phyloP scores from a whole-genome alignment of 2,797 vertebrate genomes.

The Galaxias olidus region DNA sequence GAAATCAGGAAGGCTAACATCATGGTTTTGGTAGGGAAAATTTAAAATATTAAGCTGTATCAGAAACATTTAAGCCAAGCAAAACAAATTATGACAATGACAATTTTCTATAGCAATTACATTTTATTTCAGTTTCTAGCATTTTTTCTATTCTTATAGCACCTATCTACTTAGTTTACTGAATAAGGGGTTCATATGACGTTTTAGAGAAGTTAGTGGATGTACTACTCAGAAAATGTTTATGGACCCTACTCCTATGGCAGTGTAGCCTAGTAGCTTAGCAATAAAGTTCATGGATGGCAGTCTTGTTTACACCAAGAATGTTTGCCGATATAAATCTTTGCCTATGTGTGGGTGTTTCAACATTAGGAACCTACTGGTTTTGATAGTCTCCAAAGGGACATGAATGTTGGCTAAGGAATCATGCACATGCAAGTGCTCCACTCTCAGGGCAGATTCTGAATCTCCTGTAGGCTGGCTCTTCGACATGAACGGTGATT shows the following conservation, averaged over 20 bases:
- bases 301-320: no score
- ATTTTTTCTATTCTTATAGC: no score
- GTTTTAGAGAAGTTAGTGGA: no score
- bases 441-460: slow-evolving; percentile 14
- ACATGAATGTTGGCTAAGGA: slow-evolving; percentile 76
- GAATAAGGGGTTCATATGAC: no score
- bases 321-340: neutral
- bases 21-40: no score
- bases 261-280: no score
- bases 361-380: slow-evolving; percentile 69
- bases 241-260: no score
- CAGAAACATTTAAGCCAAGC: neutral
- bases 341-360: neutral
- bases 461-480: slow-evolving; percentile 23
- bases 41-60: neutral
- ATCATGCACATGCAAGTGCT: slow-evolving; percentile 27
- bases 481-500: slow-evolving; percentile 25
- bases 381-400: slow-evolving; percentile 77
- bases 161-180: no score
- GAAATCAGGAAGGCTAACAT: neutral
- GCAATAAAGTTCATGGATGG: no score
- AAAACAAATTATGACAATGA: neutral
- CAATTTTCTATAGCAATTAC: no score
- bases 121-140: no score
- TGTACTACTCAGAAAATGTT: no score